These are phyloP conservation scores for Typhlichthys eigenmanni DNA, from an alignment of 2,797 vertebrate genomes.

Conservation along the genomic window DNA sequence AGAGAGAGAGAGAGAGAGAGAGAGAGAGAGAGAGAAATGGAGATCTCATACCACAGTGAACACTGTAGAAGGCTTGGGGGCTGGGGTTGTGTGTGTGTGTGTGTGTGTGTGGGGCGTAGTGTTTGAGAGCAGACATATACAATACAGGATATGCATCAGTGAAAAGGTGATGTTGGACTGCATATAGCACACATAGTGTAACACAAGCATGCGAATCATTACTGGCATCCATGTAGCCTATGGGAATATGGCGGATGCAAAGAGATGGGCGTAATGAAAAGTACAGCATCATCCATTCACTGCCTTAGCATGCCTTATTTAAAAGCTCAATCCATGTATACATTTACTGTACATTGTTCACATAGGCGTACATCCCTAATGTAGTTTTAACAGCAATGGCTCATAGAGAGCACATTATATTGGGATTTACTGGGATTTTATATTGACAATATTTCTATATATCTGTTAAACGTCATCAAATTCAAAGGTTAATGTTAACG, in stretches of 20 bases:
- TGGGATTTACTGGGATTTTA: not conserved
- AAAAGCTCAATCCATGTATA: not conserved
- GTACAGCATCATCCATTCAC: conserved; percentile 7
- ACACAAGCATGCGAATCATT: too few species aligned
- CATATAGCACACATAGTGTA: not conserved
- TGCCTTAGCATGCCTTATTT: not conserved
- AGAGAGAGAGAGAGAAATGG: not conserved
- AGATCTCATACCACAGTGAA: not conserved
- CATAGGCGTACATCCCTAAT: not conserved
- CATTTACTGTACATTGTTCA: conserved; percentile 24
- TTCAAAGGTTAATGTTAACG: too few species aligned
- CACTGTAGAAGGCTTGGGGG: conserved; percentile 15
- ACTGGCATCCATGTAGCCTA: too few species aligned
- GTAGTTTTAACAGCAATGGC: conserved; percentile 8
- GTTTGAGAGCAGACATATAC: not conserved
- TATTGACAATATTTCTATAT: too few species aligned
- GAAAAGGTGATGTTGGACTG: conserved; percentile 3
- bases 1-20: not conserved
- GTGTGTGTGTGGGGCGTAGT: not conserved
- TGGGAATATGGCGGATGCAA: too few species aligned
- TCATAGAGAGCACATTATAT: conserved; percentile 17
- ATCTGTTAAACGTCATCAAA: too few species aligned
- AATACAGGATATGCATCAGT: not conserved
- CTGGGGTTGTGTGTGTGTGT: not conserved
- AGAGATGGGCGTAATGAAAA: too few species aligned